Evolutionary conservation across 2,888 invertebrate genomes (phyloP).

Genomic region (Sarcophaga subvicina): DNA sequence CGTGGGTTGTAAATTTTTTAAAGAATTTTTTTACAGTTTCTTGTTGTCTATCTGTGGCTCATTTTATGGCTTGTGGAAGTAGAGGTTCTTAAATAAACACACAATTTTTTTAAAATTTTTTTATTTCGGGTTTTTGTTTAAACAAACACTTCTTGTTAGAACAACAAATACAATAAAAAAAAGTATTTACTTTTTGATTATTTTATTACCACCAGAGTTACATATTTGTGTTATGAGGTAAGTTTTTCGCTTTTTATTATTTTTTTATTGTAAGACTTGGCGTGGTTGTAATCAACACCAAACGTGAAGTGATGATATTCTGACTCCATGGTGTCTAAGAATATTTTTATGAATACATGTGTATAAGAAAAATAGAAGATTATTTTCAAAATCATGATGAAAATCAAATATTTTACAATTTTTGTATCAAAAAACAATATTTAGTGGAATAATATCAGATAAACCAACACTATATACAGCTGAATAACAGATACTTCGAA

Average conservation of each 20-base stretch:
- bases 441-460: too few species aligned
- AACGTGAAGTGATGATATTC: not conserved
- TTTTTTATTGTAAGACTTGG: too few species aligned
- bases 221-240: not conserved
- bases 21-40: conserved; percentile 13
- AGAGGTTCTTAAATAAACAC: conserved; percentile 12
- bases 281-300: not conserved
- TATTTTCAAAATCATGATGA: too few species aligned
- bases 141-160: not conserved
- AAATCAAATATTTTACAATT: too few species aligned
- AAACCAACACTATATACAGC: too few species aligned
- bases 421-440: too few species aligned
- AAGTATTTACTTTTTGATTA: conserved; percentile 16
- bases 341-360: not conserved
- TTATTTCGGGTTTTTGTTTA: not conserved
- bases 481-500: too few species aligned
- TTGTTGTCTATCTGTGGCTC: not conserved
- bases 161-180: not conserved
- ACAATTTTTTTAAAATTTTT: not conserved
- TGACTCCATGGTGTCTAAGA: conserved; percentile 1
- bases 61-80: conserved; percentile 43
- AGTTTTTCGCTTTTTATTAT: not conserved
- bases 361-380: too few species aligned
- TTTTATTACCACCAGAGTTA: conserved; percentile 9
- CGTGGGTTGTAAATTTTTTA: conserved; percentile 27